Conservation (phyloP, 1,140 invertebrate genomes). For the Anastrepha ludens region DNA sequence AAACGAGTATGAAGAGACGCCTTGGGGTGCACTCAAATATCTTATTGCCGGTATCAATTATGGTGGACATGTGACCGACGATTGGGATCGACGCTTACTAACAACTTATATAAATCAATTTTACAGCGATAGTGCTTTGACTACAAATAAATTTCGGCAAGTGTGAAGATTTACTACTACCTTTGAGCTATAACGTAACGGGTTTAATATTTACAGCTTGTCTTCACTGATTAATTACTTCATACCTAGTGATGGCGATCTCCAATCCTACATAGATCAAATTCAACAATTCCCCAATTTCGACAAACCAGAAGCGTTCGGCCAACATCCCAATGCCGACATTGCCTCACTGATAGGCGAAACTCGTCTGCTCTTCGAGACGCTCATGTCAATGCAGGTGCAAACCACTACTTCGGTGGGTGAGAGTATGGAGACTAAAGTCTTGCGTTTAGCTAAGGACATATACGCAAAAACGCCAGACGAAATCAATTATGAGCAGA, state of each 20-base stretch:
- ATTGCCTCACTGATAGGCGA: conserved; percentile 89
- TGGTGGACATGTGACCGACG: conserved; percentile 95
- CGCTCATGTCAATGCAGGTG: conserved; percentile 86
- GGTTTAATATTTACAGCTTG: conserved; percentile 73
- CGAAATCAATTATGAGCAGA: conserved; percentile 84
- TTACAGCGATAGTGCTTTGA: conserved; percentile 83
- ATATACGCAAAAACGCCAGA: conserved; percentile 82
- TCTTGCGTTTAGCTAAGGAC: conserved; percentile 82
- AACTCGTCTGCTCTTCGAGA: conserved; percentile 85
- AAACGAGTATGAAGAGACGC: conserved; percentile 88
- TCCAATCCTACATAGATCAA: conserved; percentile 86
- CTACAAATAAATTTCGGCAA: conserved; percentile 77
- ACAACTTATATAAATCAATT: conserved; percentile 88
- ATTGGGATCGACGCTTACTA: conserved; percentile 91
- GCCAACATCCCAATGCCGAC: conserved; percentile 93
- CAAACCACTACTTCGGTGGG: conserved; percentile 77
- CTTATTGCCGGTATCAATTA: conserved; percentile 95
- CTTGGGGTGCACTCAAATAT: conserved; percentile 93
- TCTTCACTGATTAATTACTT: conserved; percentile 84
- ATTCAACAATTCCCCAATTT: conserved; percentile 83
- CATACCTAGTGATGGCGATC: conserved; percentile 86
- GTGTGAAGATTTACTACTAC: not conserved
- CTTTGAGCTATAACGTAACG: not conserved
- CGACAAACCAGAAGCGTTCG: conserved; percentile 89
- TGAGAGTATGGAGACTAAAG: conserved; percentile 83